Base-by-base conservation (phyloP, 2,113 vertebrate genomes). In the Colinus virginianus region DNA sequence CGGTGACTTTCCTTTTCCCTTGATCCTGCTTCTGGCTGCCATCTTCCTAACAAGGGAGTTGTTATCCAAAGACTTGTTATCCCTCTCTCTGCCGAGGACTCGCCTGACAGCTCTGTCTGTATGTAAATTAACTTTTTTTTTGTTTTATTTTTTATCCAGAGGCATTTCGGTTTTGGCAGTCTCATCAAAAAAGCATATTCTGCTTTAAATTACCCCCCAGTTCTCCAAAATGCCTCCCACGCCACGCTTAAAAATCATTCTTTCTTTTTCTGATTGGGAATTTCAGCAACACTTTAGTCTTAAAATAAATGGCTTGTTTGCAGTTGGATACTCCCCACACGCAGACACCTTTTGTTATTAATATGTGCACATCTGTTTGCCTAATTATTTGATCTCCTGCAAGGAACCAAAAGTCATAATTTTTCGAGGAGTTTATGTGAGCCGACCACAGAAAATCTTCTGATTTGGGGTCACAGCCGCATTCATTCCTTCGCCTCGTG, bases 161-260 rank as follows among this genome's bases (percentile, higher is more conserved):
- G 94, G 88, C 88, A 88, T 95, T 91, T 95, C 53, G 4, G 88
- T 93, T 96, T 97, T 97, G 96, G 95, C 97, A 97, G 87, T 78
- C 96, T 97, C 95, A 96, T 97, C 96, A 97, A 96, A 96, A 95
- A 95, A 95, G 69, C 93, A 95, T 96, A 96, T 96, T 96, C 90
- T 78, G 84, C 92, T 96, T 95, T 91, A 97, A 96, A 97, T 97
- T 96, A 97, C 94, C 84, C 96, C 78, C 78, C 85, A 85, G 78
- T 66, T 91, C 84, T 94, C 93, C 66, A 84, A 93, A 95, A 96
- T 95, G 88, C 69, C 87, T 97, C 95, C 97, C 95, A 94, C 76
- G 76, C 48, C 84, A 69, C 36, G 0, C 88, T 95, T 96, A 96
- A 96, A 96, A 95, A 96, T 94, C 94, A 96, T 95, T 90, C 93